Percentiles rank a stretch among this genome's conserved stretches.
phyloP scores from a whole-genome alignment of 2,888 invertebrate genomes.

The Drosophila kanekoi region DNA sequence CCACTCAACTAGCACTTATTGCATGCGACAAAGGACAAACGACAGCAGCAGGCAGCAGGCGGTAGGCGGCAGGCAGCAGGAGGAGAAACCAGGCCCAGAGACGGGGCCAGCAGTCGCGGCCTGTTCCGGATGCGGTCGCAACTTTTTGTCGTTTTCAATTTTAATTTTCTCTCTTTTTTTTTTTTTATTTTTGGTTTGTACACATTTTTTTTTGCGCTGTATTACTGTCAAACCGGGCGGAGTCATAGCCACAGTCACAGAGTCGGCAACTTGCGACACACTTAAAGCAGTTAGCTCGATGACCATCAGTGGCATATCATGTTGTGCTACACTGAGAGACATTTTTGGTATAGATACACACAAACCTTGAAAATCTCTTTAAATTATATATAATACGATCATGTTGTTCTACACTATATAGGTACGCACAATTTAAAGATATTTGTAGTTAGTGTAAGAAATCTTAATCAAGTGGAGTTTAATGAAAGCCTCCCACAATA shows the following conservation, averaged over 20 bases:
- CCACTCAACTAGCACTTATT: conserved; percentile 80
- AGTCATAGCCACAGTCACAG: conserved; percentile 27
- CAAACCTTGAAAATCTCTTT: too few relatives aligned
- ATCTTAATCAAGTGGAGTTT: too few relatives aligned
- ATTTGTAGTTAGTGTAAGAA: too few relatives aligned
- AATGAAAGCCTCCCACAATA: too few relatives aligned
- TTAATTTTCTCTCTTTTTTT: conserved; percentile 49
- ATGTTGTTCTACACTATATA: too few relatives aligned
- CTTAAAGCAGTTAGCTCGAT: conserved; percentile 77
- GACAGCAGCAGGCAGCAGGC: conserved; percentile 56
- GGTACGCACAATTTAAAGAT: too few relatives aligned
- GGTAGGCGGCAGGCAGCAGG: conserved; percentile 6
- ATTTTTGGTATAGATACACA: not conserved
- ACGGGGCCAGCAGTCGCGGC: conserved; percentile 46
- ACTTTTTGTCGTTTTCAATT: conserved; percentile 79
- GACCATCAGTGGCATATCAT: conserved; percentile 70
- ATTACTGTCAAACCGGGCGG: conserved; percentile 32
- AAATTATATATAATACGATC: too few relatives aligned
- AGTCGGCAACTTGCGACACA: conserved; percentile 54
- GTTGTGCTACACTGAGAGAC: conserved; percentile 27
- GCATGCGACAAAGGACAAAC: conserved; percentile 76
- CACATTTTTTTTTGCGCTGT: conserved; percentile 3
- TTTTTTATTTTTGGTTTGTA: conserved; percentile 17
- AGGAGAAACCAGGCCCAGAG: not conserved
- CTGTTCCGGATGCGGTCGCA: conserved; percentile 78